Conservation (phyloP, 2,888 invertebrate genomes). For the Tiliacea citrago region DNA sequence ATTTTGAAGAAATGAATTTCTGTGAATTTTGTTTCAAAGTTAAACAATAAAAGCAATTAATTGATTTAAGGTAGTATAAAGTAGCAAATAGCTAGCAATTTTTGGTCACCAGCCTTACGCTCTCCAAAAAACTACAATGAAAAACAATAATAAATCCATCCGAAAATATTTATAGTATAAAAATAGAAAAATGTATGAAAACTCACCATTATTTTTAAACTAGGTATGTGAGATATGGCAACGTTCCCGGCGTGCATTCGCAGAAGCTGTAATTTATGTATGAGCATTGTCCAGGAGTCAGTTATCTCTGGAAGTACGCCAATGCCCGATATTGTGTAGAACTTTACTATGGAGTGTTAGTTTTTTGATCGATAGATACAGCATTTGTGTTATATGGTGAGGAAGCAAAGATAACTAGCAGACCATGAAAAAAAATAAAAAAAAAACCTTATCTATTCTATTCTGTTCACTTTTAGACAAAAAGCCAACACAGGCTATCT, state of each 20-base stretch:
- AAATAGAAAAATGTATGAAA: slow-evolving; percentile 34
- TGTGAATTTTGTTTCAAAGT: too few relatives aligned
- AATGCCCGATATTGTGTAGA: slow-evolving; percentile 58
- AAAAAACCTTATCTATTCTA: too few relatives aligned
- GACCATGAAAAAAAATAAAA: too few relatives aligned
- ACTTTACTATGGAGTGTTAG: slow-evolving; percentile 20
- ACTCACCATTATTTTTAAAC: slow-evolving; percentile 40
- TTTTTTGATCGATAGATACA: slow-evolving; percentile 6
- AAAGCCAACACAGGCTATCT: too few relatives aligned
- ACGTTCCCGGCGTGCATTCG: slow-evolving; percentile 71
- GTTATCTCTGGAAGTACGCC: slow-evolving; percentile 73
- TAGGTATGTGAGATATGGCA: slow-evolving; percentile 67
- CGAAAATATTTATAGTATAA: slow-evolving; percentile 1
- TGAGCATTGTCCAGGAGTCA: slow-evolving; percentile 72
- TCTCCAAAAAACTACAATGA: not conserved
- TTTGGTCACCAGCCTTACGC: too few relatives aligned
- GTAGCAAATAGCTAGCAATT: too few relatives aligned
- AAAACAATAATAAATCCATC: slow-evolving; percentile 39
- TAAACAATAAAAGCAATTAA: too few relatives aligned
- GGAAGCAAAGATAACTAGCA: too few relatives aligned
- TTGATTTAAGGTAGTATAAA: too few relatives aligned
- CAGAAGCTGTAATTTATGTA: slow-evolving; percentile 80
- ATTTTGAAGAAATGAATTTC: too few relatives aligned
- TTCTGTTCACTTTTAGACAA: too few relatives aligned
- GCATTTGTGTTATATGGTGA: too few relatives aligned